Base-by-base conservation (phyloP, 2,888 invertebrate genomes). In the Mactromeris polynyma region DNA sequence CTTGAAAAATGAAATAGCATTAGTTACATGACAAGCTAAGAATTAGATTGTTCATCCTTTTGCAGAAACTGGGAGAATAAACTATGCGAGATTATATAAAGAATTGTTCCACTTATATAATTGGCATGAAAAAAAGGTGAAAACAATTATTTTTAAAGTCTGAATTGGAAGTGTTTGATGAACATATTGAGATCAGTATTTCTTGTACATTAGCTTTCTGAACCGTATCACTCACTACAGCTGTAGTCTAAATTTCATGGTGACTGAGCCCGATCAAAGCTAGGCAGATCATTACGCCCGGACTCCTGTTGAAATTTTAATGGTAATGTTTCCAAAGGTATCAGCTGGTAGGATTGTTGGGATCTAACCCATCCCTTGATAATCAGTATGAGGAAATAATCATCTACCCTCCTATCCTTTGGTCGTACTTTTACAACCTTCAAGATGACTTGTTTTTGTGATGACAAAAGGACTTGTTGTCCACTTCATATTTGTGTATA, bases 171-270 rank as follows among this genome's bases (percentile, higher is more conserved):
- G 26, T n/a, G 4, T n/a, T 64, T 64, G 58, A 26, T 7, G 58
- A 64, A 64, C n/a, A 64, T 64, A 64, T 26, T 21, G 6, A 26
- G 58, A 64, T 64, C 46, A 46, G 46, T 46, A 9, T 64, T 64
- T 26, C 9, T 64, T 64, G 58, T 64, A 26, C 58, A 58, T 3
- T 21, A 26, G n/a, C 26, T 9, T 26, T 9, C 58, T 26, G 73
- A 58, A 51, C 84, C 78, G 42, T 83, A 83, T 73, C 46, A 9
- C 51, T 31, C 42, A 42, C 64, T 38, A 26, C 73, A 83, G 73
- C 83, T 83, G 83, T 83, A 83, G 42, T 77, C 40, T 73, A 33
- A 83, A 83, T 83, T 73, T 84, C 36, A 84, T 78, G 84, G 78
- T 84, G 51, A 38, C 38, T 84, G 84, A 31, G 31, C 38, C 51